A percentile compares a stretch with the other conserved stretches of the same genome.
Evolutionary conservation across 2,888 invertebrate genomes (phyloP).

Genomic region (Branchipolynoe longqiensis): DNA sequence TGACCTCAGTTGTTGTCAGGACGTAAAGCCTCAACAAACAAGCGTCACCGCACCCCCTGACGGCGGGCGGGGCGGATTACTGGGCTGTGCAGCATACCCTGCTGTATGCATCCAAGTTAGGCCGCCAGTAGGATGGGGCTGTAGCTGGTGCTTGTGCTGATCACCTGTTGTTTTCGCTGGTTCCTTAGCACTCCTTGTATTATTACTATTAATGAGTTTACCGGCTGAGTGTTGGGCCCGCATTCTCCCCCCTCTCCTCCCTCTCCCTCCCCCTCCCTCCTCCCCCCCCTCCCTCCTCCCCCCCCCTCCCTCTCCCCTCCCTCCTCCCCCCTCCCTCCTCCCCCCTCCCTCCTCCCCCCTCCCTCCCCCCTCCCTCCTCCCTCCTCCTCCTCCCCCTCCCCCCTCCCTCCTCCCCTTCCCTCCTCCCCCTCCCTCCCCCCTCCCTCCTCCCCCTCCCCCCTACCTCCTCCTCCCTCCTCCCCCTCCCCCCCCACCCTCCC

Average conservation of each 20-base stretch:
- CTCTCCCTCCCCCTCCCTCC: neutral
- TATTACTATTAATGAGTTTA: slow-evolving; percentile 29
- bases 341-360: neutral
- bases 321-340: neutral
- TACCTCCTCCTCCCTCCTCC: neutral
- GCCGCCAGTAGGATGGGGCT: neutral
- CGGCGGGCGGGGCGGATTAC: neutral
- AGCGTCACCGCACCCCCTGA: neutral
- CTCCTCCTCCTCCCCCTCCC: neutral
- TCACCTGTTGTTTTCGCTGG: slow-evolving; percentile 40
- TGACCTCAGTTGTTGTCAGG: neutral
- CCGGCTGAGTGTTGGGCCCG: neutral
- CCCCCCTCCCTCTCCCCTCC: neutral
- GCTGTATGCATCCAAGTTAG: no score
- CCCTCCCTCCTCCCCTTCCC: neutral
- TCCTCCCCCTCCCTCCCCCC: neutral
- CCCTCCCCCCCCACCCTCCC: neutral
- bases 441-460: neutral
- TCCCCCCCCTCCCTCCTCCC: neutral
- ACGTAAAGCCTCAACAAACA: no score
- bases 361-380: neutral
- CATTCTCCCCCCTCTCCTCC: neutral
- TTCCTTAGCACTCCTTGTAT: no score
- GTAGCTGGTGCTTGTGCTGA: slow-evolving; percentile 13
- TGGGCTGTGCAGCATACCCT: no score